A percentile compares a stretch with the other conserved stretches of the same genome.
These are phyloP conservation scores for Palythoa heliodiscus DNA, from an alignment of 92 coral and sea anemone genomes.

Conservation along the genomic window DNA sequence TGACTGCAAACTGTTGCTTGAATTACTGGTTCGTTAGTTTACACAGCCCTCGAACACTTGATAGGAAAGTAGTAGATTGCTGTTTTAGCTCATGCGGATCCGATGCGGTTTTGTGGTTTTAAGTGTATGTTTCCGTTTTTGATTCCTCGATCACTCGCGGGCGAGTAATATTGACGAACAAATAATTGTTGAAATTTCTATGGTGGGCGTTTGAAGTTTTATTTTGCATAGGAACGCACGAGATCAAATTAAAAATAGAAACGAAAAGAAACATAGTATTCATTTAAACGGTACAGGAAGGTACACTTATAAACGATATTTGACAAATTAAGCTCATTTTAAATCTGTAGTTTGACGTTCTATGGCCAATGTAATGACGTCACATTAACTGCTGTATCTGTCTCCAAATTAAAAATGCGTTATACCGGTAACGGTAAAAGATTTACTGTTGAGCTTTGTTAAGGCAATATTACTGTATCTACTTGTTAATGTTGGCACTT, in stretches of 20 bases:
- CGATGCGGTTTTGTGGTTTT: slow-evolving; percentile 23
- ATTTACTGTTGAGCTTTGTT: too few species aligned
- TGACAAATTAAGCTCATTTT: too few species aligned
- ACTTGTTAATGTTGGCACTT: too few species aligned
- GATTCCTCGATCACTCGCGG: background rate
- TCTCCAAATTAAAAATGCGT: too few species aligned
- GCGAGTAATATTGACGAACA: background rate
- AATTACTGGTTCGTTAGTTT: background rate
- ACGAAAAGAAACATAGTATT: too few species aligned
- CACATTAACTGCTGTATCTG: too few species aligned
- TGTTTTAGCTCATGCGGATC: background rate
- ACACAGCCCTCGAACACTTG: background rate
- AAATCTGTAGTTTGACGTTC: too few species aligned
- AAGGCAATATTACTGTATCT: too few species aligned
- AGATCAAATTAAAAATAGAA: background rate
- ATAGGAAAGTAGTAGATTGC: background rate
- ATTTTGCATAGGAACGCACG: background rate
- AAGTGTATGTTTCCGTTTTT: background rate
- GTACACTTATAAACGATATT: too few species aligned
- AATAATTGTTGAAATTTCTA: background rate
- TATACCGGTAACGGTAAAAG: too few species aligned
- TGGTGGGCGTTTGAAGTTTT: background rate
- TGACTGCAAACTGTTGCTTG: background rate
- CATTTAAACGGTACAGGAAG: too few species aligned
- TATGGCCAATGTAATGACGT: too few species aligned